Conservation (phyloP, 2,113 vertebrate genomes). For the Ptilorrhoa leucosticta region DNA sequence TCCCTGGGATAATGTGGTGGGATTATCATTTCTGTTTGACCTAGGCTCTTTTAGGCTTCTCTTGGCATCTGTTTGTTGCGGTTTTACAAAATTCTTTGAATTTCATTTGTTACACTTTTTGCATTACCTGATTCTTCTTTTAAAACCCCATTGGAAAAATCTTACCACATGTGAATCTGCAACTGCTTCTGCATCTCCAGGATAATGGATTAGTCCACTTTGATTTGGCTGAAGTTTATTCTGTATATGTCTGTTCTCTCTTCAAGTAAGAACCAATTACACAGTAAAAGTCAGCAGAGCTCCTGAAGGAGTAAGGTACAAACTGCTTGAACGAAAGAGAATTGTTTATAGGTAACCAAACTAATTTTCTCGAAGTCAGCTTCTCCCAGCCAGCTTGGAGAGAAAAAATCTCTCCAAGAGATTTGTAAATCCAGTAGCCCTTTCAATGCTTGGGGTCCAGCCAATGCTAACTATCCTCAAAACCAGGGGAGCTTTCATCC, state of each 20-base stretch:
- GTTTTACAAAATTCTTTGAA: background rate
- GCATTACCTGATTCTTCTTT: background rate
- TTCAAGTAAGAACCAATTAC: background rate
- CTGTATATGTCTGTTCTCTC: background rate
- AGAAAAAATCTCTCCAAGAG: too few species aligned
- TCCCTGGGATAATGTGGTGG: too few species aligned
- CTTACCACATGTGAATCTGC: background rate
- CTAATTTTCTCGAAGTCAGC: background rate
- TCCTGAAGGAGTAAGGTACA: background rate
- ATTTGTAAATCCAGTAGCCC: background rate
- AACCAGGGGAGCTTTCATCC: background rate
- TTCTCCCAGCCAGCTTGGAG: background rate
- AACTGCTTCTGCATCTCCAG: background rate
- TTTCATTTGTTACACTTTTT: background rate
- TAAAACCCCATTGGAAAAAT: background rate
- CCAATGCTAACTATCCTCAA: background rate
- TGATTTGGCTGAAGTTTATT: background rate
- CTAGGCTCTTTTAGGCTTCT: background rate
- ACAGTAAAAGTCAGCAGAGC: background rate
- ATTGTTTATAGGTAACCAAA: background rate
- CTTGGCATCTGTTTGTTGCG: background rate
- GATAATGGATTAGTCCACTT: background rate
- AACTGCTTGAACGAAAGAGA: background rate
- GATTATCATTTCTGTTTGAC: background rate
- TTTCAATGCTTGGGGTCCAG: background rate